phyloP scores from a whole-genome alignment of 2,797 vertebrate genomes.

The Siniperca obscura region DNA sequence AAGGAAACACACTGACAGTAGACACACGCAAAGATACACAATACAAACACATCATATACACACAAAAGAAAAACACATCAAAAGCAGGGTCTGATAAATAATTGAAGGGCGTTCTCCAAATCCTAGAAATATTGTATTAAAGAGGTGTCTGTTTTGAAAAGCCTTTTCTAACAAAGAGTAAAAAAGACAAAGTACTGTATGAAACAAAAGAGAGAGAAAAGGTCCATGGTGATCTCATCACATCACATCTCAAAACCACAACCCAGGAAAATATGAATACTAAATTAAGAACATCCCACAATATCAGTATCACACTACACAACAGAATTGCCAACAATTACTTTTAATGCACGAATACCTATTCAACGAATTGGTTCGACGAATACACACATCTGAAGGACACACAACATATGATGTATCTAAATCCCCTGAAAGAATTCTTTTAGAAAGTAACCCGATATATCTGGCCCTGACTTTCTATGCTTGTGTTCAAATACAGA shows the following conservation, averaged over 20 bases:
- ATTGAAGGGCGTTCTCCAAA: slow-evolving; percentile 43
- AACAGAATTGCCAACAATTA: neutral
- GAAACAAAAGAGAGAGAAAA: slow-evolving; percentile 2
- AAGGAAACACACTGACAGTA: slow-evolving; percentile 35
- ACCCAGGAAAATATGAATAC: slow-evolving; percentile 12
- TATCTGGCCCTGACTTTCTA: slow-evolving; percentile 4
- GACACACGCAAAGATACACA: slow-evolving; percentile 11
- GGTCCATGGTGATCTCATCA: neutral
- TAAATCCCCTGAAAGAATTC: neutral
- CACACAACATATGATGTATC: neutral
- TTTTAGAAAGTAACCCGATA: neutral
- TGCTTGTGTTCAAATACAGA: slow-evolving; percentile 12
- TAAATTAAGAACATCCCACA: neutral
- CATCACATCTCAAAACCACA: slow-evolving; percentile 16
- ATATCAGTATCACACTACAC: neutral
- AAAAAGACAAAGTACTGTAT: neutral
- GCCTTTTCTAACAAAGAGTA: neutral
- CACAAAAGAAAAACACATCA: slow-evolving; percentile 26
- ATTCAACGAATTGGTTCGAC: neutral
- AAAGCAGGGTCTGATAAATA: slow-evolving; percentile 49
- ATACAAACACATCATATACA: neutral
- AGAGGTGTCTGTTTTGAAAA: slow-evolving; percentile 29
- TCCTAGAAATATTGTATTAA: slow-evolving; percentile 29
- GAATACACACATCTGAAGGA: slow-evolving; percentile 1
- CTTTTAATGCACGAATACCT: neutral